Base-by-base conservation (phyloP, 1,140 invertebrate species). In the Drosophila cardini region DNA sequence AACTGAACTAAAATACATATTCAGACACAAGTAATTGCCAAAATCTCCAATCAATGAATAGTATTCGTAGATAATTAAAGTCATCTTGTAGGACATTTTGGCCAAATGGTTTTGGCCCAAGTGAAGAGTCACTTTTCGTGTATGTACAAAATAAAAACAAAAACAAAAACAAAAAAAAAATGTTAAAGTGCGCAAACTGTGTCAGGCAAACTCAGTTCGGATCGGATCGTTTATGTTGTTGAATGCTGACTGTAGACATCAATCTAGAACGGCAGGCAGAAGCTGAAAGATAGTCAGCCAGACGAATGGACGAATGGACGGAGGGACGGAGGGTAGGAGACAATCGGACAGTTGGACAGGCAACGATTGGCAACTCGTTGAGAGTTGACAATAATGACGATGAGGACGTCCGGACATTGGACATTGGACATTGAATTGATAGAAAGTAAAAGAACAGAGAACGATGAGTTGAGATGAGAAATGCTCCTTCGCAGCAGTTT, bases 381-480 rank as follows among this genome's bases (percentile, higher is more conserved):
- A 75, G 83, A 83, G 84, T 87, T 87, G 80, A 87, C 80, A 89
- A 89, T 87, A 80, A 89, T 78, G 84, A 80, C 76, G 70, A 77
- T 52, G 69, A 60, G 42, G 71, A 83, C 62, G 69, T 56, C 63
- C 63, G 67, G 50, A 67, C 61, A 16, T 2, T 57, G 46, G 75
- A 64, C 46, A 52, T 16, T 9, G 55, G 55, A 78, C 13, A 45
- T 56, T 30, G 73, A 53, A 76, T 63, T 68, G 76, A 84, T 72
- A 87, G 80, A 89, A 89, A 87, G 80, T 84, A 87, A 80, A 80
- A 89, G 84, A 85, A 78, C 76, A 32, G 21, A 36, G 21, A 10
- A 15, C 26, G 15, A 43, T 18, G 21, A 8, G 57, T 26, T 26
- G 21, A 26, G 21, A 26, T 26, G 21, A 26, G 21, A 26, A 26